A percentile compares a stretch with the other conserved stretches of the same genome.
phyloP scores from a whole-genome alignment of 2,797 vertebrate species.

The Mormyrus proboscirostris region DNA sequence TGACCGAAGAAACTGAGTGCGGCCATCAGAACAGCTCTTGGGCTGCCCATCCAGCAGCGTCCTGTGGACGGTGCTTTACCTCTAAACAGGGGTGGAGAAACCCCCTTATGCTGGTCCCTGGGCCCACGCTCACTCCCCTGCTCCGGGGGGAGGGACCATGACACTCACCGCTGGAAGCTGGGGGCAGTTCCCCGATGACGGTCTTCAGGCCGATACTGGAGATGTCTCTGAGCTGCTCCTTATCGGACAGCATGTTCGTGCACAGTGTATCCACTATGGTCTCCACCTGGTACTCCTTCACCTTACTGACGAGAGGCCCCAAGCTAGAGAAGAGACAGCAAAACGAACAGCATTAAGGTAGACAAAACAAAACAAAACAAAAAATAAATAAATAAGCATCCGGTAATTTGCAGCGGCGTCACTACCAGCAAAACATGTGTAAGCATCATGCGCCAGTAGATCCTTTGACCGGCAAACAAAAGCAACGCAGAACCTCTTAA shows the following conservation, averaged over 20 bases:
- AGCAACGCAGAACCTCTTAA: background rate
- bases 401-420: background rate
- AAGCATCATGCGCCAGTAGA: background rate
- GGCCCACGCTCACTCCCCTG: background rate
- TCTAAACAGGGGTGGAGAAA: background rate
- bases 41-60: background rate
- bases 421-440: background rate
- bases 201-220: conserved; percentile 98
- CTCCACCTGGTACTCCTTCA: conserved; percentile 99
- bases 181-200: conserved; percentile 94
- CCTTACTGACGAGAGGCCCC: conserved; percentile 96
- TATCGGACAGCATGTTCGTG: conserved; percentile 99
- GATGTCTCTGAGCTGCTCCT: conserved; percentile 95
- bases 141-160: background rate
- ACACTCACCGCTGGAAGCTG: conserved; percentile 88
- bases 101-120: background rate
- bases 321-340: conserved; percentile 61
- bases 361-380: background rate
- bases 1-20: background rate
- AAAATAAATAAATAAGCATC: too few species aligned
- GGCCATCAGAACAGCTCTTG: background rate
- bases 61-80: background rate
- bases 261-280: conserved; percentile 98
- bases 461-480: background rate
- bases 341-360: background rate